A percentile compares a stretch with the other conserved stretches of the same genome.
Conservation (phyloP, 2,113 vertebrate species). For the Rhea americana region DNA sequence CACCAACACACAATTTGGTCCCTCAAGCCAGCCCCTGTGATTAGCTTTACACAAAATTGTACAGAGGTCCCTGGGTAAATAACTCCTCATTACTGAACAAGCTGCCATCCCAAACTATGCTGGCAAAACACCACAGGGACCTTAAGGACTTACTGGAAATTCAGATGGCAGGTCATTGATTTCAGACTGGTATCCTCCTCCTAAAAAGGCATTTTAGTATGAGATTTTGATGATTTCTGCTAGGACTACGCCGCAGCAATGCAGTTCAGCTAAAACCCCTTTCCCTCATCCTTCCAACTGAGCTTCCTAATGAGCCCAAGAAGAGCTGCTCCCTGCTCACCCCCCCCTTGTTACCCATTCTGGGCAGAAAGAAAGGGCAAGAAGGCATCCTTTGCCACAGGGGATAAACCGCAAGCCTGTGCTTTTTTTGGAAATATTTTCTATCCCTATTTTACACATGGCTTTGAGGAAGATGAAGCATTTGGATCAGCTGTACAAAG, state of each 20-base stretch:
- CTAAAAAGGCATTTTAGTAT: not conserved
- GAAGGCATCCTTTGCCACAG: accelerated
- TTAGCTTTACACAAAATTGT: not conserved
- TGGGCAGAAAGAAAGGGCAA: not conserved
- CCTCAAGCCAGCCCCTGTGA: accelerated
- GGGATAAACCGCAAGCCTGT: not conserved
- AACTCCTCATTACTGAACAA: accelerated
- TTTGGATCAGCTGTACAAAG: not conserved
- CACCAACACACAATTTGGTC: accelerated
- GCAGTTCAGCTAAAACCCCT: not conserved
- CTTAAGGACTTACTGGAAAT: not conserved
- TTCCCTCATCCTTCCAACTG: not conserved
- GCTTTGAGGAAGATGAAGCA: not conserved
- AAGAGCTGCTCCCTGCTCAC: not conserved
- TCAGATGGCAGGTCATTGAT: not conserved
- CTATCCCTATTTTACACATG: accelerated
- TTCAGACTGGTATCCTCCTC: not conserved
- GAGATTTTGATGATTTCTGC: not conserved
- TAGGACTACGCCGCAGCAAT: not conserved
- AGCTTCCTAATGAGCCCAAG: not conserved
- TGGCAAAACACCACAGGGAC: not conserved
- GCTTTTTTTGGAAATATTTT: not conserved
- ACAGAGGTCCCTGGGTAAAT: not conserved
- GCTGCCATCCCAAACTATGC: not conserved
- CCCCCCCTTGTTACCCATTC: not conserved